Base-by-base conservation (phyloP, 1,140 invertebrate genomes). In the Philopotamus ludificatus region DNA sequence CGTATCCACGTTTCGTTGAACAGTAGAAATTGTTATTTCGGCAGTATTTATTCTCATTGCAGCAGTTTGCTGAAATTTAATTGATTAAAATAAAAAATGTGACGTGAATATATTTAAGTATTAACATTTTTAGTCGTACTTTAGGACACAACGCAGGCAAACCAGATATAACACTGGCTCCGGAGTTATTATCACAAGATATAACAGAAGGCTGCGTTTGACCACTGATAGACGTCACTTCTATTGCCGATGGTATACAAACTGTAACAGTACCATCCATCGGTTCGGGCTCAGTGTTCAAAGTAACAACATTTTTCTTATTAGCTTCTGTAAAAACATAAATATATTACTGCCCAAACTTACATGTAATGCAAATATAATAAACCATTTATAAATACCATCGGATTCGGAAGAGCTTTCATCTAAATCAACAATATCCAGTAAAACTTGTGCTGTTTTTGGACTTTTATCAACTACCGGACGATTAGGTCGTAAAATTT, bases 381-480 rank as follows among this genome's bases (percentile, higher is more conserved):
- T n/a, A n/a, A n/a, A n/a, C n/a, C n/a, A n/a, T 12, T 20, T 53
- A 26, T 16, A 26, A 22, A 44, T 28, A 66, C 65, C 65, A 42
- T 61, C 65, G 10, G 57, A 55, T 28, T 66, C 65, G 21, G 64
- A 66, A 26, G 65, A 66, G 55, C 47, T 61, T 12, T 61, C 57
- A 8, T 54, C 57, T 42, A 66, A 47, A 3, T 53, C 49, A 15
- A 66, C 50, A 15, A 61, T 53, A 54, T 47, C 44, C 1, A 21
- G 34, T 7, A 23, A 34, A 7, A 34, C 28, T 34, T 34, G 4
- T 7, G 28, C 4, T 15, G 25, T 49, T 39, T 34, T 34, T 34
- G 28, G 28, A 34, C 12, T 34, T 12, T 49, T 49, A 21, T 49
- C 16, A 8, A 4, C 20, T 49, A 21, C 45, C 16, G n/a, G n/a